A percentile compares a stretch with the other conserved stretches of the same genome.
These are phyloP conservation scores for Steinernema hermaphroditum DNA, from an alignment of 2,888 invertebrate species.

Conservation along the genomic window DNA sequence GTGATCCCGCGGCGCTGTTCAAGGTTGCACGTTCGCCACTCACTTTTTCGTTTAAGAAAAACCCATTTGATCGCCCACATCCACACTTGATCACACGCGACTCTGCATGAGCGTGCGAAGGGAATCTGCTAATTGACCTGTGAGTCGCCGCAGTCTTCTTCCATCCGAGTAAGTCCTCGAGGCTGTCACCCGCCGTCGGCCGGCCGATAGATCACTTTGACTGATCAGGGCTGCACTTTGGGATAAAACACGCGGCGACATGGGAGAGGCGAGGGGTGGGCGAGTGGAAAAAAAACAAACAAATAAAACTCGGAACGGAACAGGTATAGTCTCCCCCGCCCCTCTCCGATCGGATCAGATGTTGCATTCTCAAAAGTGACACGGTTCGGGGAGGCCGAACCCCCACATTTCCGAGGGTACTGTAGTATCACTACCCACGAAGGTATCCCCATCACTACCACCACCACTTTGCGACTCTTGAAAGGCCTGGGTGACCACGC, in stretches of 20 bases:
- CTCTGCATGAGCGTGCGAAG: not conserved
- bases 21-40: slow-evolving; percentile 15
- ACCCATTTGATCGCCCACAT: not conserved
- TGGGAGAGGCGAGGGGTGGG: not conserved
- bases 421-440: too few species aligned
- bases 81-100: not conserved
- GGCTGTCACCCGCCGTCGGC: not conserved
- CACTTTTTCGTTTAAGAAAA: not conserved
- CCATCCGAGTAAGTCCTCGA: slow-evolving; percentile 1
- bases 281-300: slow-evolving; percentile 3
- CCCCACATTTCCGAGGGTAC: too few species aligned
- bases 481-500: too few species aligned
- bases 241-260: not conserved
- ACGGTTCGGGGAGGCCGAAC: too few species aligned
- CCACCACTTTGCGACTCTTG: too few species aligned
- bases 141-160: not conserved
- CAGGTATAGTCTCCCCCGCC: slow-evolving; percentile 4
- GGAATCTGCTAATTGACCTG: not conserved
- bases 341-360: not conserved
- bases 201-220: not conserved
- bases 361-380: not conserved
- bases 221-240: not conserved
- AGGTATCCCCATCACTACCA: too few species aligned
- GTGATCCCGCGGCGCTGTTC: not conserved
- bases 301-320: slow-evolving; percentile 21